These are phyloP conservation scores for Calonectris borealis DNA, from an alignment of 2,113 vertebrate genomes.

Conservation along the genomic window DNA sequence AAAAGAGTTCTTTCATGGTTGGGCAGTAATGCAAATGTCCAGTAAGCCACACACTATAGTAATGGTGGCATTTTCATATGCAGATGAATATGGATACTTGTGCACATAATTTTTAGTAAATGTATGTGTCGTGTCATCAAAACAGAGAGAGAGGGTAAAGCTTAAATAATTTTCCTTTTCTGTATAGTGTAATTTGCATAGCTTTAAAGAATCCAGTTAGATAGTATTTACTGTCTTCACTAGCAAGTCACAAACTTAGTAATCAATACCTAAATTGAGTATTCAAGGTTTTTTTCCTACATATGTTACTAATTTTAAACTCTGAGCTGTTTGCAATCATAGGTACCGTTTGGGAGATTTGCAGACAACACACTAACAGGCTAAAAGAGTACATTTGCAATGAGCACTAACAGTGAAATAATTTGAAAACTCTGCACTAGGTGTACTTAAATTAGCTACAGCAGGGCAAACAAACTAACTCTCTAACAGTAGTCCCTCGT, in stretches of 20 bases:
- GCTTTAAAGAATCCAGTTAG: not conserved
- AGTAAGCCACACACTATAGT: not conserved
- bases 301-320: not conserved
- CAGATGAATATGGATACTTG: not conserved
- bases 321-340: not conserved
- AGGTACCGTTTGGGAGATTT: accelerated
- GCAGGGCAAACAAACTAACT: not conserved
- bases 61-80: not conserved
- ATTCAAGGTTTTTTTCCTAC: not conserved
- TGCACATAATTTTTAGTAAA: not conserved
- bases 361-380: not conserved
- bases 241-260: not conserved
- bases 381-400: not conserved
- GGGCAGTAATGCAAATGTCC: not conserved
- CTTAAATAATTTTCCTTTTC: not conserved
- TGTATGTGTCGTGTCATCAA: accelerated
- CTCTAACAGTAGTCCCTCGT: not conserved
- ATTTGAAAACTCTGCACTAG: not conserved
- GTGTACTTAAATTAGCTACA: not conserved
- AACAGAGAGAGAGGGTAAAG: not conserved
- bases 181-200: not conserved
- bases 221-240: not conserved
- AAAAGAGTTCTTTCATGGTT: not conserved
- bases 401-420: not conserved
- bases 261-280: not conserved